A percentile compares a stretch with the other conserved stretches of the same genome.
Evolutionary conservation across 2,888 invertebrate genomes (phyloP).

Genomic region (Metellina segmentata): DNA sequence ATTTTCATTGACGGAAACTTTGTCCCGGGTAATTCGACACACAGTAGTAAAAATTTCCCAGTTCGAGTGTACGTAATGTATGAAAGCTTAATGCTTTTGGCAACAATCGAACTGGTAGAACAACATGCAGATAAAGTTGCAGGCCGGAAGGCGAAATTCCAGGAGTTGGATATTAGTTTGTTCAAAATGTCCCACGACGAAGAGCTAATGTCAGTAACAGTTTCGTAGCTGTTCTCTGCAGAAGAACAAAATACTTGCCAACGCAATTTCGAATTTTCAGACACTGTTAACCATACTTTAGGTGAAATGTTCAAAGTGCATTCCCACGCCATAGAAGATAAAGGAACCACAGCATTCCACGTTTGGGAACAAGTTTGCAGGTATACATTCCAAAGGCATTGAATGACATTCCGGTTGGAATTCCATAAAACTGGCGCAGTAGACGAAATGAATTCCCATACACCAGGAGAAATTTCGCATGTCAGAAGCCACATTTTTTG

Average conservation of each 20-base stretch:
- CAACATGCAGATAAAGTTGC: conserved; percentile 20
- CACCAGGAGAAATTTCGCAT: conserved; percentile 6
- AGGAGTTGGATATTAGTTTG: conserved; percentile 40
- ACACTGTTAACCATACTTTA: conserved; percentile 20
- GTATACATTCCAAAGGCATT: conserved; percentile 20
- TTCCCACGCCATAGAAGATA: conserved; percentile 44
- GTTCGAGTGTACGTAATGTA: conserved; percentile 16
- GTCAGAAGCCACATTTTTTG: conserved; percentile 7
- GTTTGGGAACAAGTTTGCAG: not conserved
- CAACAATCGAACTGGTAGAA: conserved; percentile 17
- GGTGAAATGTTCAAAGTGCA: conserved; percentile 26
- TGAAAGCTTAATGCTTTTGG: conserved; percentile 40
- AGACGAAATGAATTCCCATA: conserved; percentile 6
- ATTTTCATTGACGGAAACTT: not conserved
- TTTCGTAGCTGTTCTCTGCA: conserved; percentile 43
- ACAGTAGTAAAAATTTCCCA: conserved; percentile 12
- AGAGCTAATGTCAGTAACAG: conserved; percentile 14
- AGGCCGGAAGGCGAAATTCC: conserved; percentile 42
- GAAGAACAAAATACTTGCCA: conserved; percentile 43
- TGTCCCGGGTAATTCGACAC: conserved; percentile 12
- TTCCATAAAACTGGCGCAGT: conserved; percentile 23
- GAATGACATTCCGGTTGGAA: not conserved
- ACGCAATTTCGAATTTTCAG: conserved; percentile 30
- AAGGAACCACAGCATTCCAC: conserved; percentile 24
- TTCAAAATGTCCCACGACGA: conserved; percentile 47